A percentile compares a stretch with the other conserved stretches of the same genome.
phyloP scores from a whole-genome alignment of 2,888 invertebrate species.

The Rhodophaea formosa region DNA sequence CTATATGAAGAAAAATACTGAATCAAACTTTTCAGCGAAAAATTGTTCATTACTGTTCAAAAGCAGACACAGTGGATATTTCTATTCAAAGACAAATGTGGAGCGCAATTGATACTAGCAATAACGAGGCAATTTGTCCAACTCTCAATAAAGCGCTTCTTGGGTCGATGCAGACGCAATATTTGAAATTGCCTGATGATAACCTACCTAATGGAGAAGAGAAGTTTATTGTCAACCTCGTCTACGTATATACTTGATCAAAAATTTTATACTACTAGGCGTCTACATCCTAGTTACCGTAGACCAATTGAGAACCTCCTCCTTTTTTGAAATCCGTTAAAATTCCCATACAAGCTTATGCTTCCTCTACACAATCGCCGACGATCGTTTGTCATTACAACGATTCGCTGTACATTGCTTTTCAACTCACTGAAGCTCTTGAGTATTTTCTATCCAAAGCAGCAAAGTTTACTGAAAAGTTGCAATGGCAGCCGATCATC shows the following conservation, averaged over 20 bases:
- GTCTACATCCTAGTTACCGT: no score
- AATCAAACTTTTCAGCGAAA: background rate
- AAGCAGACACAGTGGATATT: constrained; percentile 3
- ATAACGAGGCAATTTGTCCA: constrained; percentile 4
- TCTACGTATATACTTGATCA: background rate
- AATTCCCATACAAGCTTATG: no score
- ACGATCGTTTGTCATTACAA: no score
- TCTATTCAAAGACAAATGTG: constrained; percentile 15
- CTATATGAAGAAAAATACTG: background rate
- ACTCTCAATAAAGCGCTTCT: constrained; percentile 22
- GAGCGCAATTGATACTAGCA: background rate
- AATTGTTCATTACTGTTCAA: background rate
- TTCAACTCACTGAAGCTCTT: no score
- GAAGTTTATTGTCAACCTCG: background rate
- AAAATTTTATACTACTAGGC: no score
- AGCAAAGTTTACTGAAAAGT: no score
- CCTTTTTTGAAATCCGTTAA: no score
- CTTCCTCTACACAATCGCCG: no score
- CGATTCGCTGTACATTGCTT: no score
- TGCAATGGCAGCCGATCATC: no score
- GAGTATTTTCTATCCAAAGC: no score
- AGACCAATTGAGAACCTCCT: no score
- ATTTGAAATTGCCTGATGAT: background rate
- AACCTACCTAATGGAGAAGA: background rate
- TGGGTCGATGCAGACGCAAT: background rate